Evolutionary conservation across 2,888 invertebrate genomes (phyloP), one percentile per base, ranked within the genome.

Genomic region (Heteromurus nitidus): DNA sequence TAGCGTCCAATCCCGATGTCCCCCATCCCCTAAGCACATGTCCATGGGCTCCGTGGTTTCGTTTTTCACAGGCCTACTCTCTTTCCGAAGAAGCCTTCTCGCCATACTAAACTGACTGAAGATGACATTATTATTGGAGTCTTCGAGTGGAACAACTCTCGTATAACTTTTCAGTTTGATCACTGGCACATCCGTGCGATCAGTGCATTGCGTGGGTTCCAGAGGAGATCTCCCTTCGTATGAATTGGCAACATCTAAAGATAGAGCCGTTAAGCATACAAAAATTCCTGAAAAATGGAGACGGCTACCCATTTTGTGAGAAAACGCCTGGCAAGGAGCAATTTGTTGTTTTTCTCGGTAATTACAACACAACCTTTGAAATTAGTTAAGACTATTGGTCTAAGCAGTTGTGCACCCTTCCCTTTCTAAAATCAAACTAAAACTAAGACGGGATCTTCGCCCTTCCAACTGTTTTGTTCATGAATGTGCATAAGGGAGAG

Each of bases 111-210:
- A 82, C 31, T 80, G 80, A n/a, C 82, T 77, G 47, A 81, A 83
- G 26, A 80, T 77, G 24, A 83, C 36, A 55, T 83, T 73, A 55
- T 83, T 83, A 50, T 80, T 75, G 1, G 80, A 69, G 20, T 81
- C 82, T 47, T 84, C 82, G n/a, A 83, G 58, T 0, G 84, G 84
- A 24, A 82, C 77, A 13, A 81, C 76, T 5, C 80, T 83, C 0
- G 82, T 81, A 26, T 81, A 82, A 47, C 82, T 81, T 67, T 76
- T 84, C n/a, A 84, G 26, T 26, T 81, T 83, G 22, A 84, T 84
- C 24, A 84, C 74, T 20, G 84, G 84, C 31, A 84, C 65, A 60
- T 84, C 81, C 16, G 72, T 31, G 22, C 82, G 60, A n/a, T 73
- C 76, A 13, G 83, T 80, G 28, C 83, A 83, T 72, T 83, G 20